Conservation (phyloP, 2,113 vertebrate genomes). For the Calidris pygmaea region DNA sequence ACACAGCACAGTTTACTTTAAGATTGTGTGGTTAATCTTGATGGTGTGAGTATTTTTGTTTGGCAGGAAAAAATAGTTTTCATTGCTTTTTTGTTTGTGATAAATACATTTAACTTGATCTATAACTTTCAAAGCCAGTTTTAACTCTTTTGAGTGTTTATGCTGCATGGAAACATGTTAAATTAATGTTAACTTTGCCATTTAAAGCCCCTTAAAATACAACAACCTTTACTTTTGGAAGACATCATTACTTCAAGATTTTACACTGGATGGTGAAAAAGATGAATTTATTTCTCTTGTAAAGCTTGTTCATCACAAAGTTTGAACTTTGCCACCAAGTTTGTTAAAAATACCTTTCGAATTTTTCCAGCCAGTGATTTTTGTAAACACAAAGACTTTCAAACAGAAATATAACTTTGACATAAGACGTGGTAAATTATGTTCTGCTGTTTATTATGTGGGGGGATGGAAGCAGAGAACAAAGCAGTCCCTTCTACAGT, state of each 20-base stretch:
- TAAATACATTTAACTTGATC: background rate
- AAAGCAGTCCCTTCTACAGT: background rate
- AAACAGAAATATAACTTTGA: background rate
- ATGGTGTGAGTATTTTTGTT: background rate
- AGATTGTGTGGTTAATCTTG: background rate
- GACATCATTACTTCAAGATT: background rate
- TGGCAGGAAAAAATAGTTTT: background rate
- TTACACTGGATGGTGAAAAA: background rate
- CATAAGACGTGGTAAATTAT: background rate
- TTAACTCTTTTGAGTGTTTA: background rate
- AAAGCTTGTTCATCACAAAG: background rate
- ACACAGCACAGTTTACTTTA: background rate
- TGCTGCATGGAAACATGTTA: background rate
- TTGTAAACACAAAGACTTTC: background rate
- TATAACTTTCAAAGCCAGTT: background rate
- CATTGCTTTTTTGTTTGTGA: background rate
- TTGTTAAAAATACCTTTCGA: background rate
- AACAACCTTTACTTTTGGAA: background rate
- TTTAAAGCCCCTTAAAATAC: background rate
- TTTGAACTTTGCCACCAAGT: background rate
- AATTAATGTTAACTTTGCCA: background rate
- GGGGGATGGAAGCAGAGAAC: background rate
- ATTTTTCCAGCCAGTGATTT: background rate
- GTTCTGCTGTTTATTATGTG: background rate
- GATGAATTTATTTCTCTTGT: background rate